Conservation (phyloP, 2,797 vertebrate species). For the Crypturellus tataupa region DNA sequence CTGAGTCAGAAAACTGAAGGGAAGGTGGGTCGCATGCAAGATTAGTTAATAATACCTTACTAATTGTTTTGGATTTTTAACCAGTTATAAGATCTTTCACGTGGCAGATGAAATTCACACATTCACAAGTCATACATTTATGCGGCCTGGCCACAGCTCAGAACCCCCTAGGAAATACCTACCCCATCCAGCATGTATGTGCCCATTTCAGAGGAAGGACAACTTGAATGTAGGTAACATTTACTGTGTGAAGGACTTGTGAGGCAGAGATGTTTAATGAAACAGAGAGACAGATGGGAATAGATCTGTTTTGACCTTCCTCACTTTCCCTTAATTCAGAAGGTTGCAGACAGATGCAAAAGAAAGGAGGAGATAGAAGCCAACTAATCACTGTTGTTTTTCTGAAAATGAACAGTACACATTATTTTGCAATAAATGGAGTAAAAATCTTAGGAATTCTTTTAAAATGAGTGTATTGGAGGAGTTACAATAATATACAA, state of each 20-base stretch:
- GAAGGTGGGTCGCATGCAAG: not conserved
- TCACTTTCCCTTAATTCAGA: not conserved
- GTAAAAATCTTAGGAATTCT: constrained; percentile 21
- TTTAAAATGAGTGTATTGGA: not conserved
- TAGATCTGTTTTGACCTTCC: not conserved
- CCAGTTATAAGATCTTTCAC: not conserved
- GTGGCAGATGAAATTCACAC: not conserved
- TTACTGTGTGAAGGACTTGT: not conserved
- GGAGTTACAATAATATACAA: not conserved
- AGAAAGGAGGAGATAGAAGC: not conserved
- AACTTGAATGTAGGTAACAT: not conserved
- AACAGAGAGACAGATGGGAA: constrained; percentile 9
- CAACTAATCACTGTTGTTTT: not conserved
- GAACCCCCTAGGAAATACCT: not conserved
- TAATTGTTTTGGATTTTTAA: not conserved
- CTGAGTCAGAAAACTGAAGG: constrained; percentile 32
- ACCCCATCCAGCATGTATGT: accelerated
- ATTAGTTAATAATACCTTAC: not conserved
- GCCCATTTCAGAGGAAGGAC: not conserved
- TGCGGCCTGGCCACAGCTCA: not conserved
- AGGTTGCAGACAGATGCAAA: not conserved
- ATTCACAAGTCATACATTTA: not conserved
- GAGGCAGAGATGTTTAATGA: not conserved
- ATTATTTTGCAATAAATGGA: constrained; percentile 3
- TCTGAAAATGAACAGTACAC: not conserved